Evolutionary conservation across 2,888 invertebrate species (phyloP).

Genomic region (Rhingia campestris): DNA sequence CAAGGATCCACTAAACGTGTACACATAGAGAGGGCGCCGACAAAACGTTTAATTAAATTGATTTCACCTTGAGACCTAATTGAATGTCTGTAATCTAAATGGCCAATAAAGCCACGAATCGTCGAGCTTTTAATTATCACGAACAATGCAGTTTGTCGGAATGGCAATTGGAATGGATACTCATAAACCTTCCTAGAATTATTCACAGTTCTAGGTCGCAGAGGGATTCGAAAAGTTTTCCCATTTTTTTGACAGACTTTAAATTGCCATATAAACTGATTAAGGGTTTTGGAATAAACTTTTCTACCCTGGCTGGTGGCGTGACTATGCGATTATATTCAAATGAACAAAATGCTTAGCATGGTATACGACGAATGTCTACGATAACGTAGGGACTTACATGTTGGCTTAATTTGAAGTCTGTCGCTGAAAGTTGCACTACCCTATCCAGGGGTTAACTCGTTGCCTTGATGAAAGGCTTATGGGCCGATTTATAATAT

Average conservation of each 20-base stretch:
- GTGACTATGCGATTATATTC: slow-evolving; percentile 44
- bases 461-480: slow-evolving; percentile 17
- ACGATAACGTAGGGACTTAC: slow-evolving; percentile 7
- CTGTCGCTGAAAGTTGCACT: slow-evolving; percentile 1
- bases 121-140: slow-evolving; percentile 35
- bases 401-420: slow-evolving; percentile 22
- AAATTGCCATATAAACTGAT: slow-evolving; percentile 26
- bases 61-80: slow-evolving; percentile 44
- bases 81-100: slow-evolving; percentile 50
- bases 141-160: slow-evolving; percentile 12
- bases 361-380: not conserved
- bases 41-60: slow-evolving; percentile 56
- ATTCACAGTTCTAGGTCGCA: not conserved
- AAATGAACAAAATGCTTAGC: not conserved
- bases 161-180: not conserved
- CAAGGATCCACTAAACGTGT: slow-evolving; percentile 22
- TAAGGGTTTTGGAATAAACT: slow-evolving; percentile 17
- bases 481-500: slow-evolving; percentile 16
- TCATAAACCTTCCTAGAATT: slow-evolving; percentile 7
- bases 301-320: slow-evolving; percentile 9
- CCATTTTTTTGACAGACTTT: slow-evolving; percentile 20
- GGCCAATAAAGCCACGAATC: slow-evolving; percentile 30
- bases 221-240: not conserved
- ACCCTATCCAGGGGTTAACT: not conserved
- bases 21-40: slow-evolving; percentile 16